These are phyloP conservation scores for Premnoplex brunnescens DNA, from an alignment of 2,797 vertebrate species.

Conservation along the genomic window DNA sequence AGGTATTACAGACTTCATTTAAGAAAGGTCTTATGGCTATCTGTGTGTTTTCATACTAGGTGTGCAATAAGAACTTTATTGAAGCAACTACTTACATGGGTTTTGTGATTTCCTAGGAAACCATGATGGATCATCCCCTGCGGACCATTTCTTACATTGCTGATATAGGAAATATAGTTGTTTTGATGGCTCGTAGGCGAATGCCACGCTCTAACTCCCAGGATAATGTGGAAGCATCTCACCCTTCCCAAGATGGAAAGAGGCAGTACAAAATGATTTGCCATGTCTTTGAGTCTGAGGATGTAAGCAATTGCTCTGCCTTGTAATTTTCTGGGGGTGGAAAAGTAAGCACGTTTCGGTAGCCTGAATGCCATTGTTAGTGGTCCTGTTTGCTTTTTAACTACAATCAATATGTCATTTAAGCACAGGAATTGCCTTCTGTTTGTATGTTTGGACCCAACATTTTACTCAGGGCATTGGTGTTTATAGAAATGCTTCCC, in stretches of 20 bases:
- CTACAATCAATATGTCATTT: neutral
- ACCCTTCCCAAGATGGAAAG: conserved; percentile 90
- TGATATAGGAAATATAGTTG: conserved; percentile 95
- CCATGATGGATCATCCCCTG: conserved; percentile 96
- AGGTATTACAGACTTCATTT: neutral
- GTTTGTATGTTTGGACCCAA: neutral
- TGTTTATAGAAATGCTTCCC: neutral
- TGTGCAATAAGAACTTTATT: neutral
- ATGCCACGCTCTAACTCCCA: conserved; percentile 91
- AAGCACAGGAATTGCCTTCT: neutral
- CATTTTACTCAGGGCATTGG: neutral
- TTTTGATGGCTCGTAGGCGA: conserved; percentile 92
- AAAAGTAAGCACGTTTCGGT: neutral
- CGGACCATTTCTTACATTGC: conserved; percentile 97
- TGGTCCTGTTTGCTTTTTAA: neutral
- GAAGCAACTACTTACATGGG: neutral
- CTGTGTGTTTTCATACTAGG: neutral
- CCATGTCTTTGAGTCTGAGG: conserved; percentile 97
- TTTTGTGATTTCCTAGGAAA: conserved; percentile 81
- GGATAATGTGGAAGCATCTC: conserved; percentile 89
- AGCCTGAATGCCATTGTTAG: neutral
- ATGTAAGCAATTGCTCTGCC: conserved; percentile 81
- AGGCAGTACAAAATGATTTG: conserved; percentile 99
- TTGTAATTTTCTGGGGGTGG: neutral
- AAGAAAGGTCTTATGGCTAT: neutral